A percentile compares a stretch with the other conserved stretches of the same genome.
Evolutionary conservation across 1,140 invertebrate genomes (phyloP).

Genomic region (Drosophila punjabiensis): DNA sequence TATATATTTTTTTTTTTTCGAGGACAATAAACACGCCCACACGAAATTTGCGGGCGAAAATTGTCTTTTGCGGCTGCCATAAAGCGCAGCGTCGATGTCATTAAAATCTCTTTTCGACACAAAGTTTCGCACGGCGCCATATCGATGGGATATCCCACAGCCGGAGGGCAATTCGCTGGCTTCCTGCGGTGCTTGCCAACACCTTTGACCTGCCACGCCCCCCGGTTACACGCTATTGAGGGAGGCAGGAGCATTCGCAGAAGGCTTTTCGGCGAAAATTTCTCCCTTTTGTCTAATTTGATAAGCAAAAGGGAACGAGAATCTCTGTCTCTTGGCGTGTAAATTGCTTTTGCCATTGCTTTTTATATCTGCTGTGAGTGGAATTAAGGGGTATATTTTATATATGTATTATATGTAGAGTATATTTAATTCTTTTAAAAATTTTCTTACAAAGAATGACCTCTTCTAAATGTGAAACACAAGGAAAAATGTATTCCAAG

Average conservation of each 20-base stretch:
- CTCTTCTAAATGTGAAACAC: neutral
- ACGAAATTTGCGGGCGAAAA: constrained; percentile 59
- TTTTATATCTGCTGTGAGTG: neutral
- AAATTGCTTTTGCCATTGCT: constrained; percentile 49
- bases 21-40: constrained; percentile 78
- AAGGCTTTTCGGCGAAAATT: constrained; percentile 41
- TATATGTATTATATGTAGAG: neutral
- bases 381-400: neutral
- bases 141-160: constrained; percentile 60
- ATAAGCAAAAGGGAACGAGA: constrained; percentile 56
- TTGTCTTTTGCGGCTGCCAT: constrained; percentile 70
- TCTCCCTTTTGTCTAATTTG: constrained; percentile 78
- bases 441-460: rapidly evolving
- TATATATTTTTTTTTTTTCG: constrained; percentile 26
- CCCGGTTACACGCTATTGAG: neutral
- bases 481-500: no score
- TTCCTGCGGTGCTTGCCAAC: constrained; percentile 61
- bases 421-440: neutral
- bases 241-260: constrained; percentile 17
- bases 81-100: constrained; percentile 75
- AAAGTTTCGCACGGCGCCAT: constrained; percentile 49
- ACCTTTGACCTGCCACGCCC: constrained; percentile 64
- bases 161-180: constrained; percentile 57
- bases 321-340: constrained; percentile 49
- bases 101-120: constrained; percentile 77